Evolutionary conservation across 2,797 vertebrate genomes (phyloP).

Genomic region (Dicrostonyx torquatus): DNA sequence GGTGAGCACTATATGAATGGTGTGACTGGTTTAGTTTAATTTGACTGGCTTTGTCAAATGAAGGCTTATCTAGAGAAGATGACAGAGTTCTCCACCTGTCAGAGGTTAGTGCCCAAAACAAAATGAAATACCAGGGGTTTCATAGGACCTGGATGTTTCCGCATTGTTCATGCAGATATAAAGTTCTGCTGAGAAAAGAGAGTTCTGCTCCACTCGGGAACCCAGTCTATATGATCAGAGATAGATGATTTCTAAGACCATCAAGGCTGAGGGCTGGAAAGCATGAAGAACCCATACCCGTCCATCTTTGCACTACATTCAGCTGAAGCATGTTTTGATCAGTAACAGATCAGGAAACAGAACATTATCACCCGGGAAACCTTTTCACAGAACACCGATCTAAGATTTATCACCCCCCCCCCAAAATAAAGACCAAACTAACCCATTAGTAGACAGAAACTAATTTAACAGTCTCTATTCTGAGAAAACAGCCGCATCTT

Average conservation of each 20-base stretch:
- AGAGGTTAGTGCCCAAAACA: constrained; percentile 7
- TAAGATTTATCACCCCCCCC: neutral
- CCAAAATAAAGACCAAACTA: neutral
- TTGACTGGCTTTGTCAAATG: neutral
- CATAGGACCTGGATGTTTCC: neutral
- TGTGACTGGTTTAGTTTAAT: neutral
- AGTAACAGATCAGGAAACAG: neutral
- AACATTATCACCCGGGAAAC: neutral
- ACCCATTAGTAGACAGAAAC: neutral
- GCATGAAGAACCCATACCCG: neutral
- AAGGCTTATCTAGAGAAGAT: neutral
- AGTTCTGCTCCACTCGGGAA: neutral
- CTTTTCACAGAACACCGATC: neutral
- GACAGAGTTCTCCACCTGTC: neutral
- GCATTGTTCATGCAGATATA: neutral
- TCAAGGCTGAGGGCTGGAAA: neutral
- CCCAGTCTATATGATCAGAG: neutral
- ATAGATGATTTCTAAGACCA: neutral
- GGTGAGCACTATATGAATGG: neutral
- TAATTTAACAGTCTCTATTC: neutral
- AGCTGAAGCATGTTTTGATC: neutral
- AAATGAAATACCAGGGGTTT: neutral
- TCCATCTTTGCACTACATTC: neutral
- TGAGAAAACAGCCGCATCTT: neutral
- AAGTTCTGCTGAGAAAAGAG: neutral